Percentiles rank a stretch among this genome's conserved stretches.
phyloP scores from a whole-genome alignment of 2,797 vertebrate species.

The Phataginus tetradactyla region DNA sequence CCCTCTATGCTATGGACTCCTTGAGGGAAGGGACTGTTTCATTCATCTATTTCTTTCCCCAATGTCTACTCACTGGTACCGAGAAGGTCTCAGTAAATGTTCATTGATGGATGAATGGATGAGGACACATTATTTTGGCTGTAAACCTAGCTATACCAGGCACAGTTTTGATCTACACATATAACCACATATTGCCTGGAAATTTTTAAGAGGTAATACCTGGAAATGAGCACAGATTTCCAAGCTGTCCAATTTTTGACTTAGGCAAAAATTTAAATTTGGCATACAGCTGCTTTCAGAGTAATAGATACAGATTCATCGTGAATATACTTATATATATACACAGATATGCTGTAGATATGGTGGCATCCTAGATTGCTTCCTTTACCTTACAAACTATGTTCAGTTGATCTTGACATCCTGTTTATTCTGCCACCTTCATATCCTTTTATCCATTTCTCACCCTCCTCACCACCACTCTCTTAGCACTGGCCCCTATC shows the following conservation, averaged over 20 bases:
- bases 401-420: not conserved
- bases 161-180: not conserved
- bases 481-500: not conserved
- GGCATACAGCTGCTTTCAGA: slow-evolving; percentile 23
- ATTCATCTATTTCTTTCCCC: not conserved
- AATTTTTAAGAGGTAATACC: not conserved
- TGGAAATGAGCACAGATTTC: not conserved
- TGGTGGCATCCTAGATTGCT: not conserved
- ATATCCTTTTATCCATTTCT: not conserved
- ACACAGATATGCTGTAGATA: not conserved
- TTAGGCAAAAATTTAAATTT: slow-evolving; percentile 18
- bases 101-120: not conserved
- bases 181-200: not conserved
- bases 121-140: not conserved
- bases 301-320: not conserved
- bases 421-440: not conserved
- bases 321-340: not conserved
- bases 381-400: not conserved
- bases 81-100: not conserved
- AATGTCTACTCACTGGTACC: not conserved
- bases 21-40: not conserved
- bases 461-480: fast-evolving
- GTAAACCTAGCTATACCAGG: not conserved
- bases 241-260: not conserved
- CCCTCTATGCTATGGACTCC: not conserved